A percentile compares a stretch with the other conserved stretches of the same genome.
Conservation (phyloP, 2,797 vertebrate genomes). For the Setipinna tenuifilis region DNA sequence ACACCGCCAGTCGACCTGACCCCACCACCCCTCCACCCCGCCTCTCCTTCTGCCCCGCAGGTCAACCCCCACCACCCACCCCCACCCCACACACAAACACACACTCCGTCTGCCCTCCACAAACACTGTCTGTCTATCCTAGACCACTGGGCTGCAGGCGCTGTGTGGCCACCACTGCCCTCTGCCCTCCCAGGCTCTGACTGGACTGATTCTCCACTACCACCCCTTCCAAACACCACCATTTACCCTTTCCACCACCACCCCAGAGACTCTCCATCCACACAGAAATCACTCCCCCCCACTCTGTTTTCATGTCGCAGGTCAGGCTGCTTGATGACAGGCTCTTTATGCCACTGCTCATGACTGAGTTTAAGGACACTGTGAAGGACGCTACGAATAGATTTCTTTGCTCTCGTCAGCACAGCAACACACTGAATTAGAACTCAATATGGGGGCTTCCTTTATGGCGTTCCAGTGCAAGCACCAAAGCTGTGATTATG, state of each 20-base stretch:
- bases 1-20: slow-evolving; percentile 21
- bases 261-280: slow-evolving; percentile 36
- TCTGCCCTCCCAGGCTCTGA: slow-evolving; percentile 59
- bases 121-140: slow-evolving; percentile 80
- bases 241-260: not conserved
- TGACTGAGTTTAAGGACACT: not conserved
- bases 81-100: slow-evolving; percentile 51
- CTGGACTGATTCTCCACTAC: slow-evolving; percentile 58
- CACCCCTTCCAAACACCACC: not conserved
- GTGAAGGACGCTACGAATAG: not conserved
- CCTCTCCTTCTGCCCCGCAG: not conserved
- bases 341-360: not conserved
- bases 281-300: not conserved
- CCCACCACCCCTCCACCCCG: slow-evolving; percentile 8
- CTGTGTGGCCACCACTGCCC: slow-evolving; percentile 49
- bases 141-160: slow-evolving; percentile 50
- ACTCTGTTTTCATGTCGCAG: not conserved
- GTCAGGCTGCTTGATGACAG: not conserved
- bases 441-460: not conserved
- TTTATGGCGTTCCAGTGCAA: not conserved
- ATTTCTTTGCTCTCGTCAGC: not conserved
- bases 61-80: slow-evolving; percentile 67
- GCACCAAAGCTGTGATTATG: not conserved
- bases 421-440: not conserved
- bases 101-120: slow-evolving; percentile 64